Evolutionary conservation across 1,140 invertebrate genomes (phyloP).

Genomic region (Lordiphosa mommai): DNA sequence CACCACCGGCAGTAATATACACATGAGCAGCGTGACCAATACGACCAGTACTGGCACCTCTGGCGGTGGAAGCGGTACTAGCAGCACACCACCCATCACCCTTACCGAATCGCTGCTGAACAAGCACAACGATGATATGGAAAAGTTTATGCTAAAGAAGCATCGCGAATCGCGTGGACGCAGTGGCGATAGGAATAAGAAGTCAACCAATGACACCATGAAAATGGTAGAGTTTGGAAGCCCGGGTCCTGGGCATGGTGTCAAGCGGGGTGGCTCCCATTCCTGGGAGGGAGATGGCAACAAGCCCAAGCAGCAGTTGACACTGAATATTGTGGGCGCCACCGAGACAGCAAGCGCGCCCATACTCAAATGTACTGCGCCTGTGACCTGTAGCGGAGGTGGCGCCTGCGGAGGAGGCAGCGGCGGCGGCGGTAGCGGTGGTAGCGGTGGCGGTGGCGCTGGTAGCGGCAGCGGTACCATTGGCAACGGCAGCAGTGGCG

Average conservation of each 20-base stretch:
- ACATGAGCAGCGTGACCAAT: conserved; percentile 80
- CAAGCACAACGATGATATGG: conserved; percentile 89
- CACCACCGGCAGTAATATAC: conserved; percentile 80
- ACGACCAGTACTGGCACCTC: conserved; percentile 65
- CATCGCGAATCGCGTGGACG: conserved; percentile 84
- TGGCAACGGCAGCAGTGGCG: neutral
- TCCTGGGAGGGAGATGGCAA: conserved; percentile 82
- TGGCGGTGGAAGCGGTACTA: conserved; percentile 75
- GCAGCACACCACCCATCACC: conserved; percentile 55
- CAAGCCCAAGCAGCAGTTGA: conserved; percentile 81
- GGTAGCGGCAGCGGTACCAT: neutral
- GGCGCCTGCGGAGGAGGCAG: neutral
- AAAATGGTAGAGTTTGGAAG: conserved; percentile 62
- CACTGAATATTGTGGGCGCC: conserved; percentile 10
- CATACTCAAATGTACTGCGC: no score
- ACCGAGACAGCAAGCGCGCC: no score
- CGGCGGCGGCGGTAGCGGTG: conserved; percentile 6
- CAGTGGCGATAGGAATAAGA: conserved; percentile 79
- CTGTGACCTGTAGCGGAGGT: no score
- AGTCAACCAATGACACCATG: conserved; percentile 58
- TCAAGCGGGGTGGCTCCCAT: conserved; percentile 82
- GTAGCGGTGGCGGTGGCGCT: neutral
- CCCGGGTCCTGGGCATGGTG: conserved; percentile 78
- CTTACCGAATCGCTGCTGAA: conserved; percentile 85
- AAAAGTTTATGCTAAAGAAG: conserved; percentile 87